Conservation (phyloP, 2,797 vertebrate species). For the Gymnothorax javanicus region DNA sequence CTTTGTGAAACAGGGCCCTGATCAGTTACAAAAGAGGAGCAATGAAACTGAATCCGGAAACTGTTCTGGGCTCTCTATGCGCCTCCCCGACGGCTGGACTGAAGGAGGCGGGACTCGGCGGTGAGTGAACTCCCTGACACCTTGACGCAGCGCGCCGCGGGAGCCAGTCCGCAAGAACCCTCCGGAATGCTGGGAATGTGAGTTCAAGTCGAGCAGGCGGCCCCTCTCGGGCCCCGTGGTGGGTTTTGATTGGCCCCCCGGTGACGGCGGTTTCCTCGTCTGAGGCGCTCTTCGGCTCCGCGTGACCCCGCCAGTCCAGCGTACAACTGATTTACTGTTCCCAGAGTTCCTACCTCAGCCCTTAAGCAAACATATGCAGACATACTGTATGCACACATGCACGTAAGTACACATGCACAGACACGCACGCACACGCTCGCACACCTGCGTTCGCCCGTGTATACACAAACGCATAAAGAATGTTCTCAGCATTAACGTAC, state of each 20-base stretch:
- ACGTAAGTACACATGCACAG: too few relatives aligned
- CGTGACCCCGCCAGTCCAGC: background rate
- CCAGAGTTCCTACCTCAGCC: background rate
- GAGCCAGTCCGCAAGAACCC: background rate
- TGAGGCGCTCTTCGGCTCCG: background rate
- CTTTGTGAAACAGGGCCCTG: too few relatives aligned
- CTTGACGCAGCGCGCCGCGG: background rate
- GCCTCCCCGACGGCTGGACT: background rate
- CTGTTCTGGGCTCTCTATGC: background rate
- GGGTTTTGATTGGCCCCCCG: background rate
- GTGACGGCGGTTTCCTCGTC: background rate
- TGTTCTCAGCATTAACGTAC: background rate
- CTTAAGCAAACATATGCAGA: constrained; percentile 35
- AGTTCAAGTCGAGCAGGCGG: background rate
- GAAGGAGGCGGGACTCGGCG: background rate
- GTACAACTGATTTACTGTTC: background rate
- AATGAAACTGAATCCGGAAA: too few relatives aligned
- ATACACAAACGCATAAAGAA: background rate
- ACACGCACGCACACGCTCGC: background rate
- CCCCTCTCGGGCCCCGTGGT: background rate
- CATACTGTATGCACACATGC: background rate
- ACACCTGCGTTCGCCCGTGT: background rate
- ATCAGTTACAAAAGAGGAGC: too few relatives aligned
- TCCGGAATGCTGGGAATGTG: constrained; percentile 13
- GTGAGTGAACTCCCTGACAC: background rate